A percentile compares a stretch with the other conserved stretches of the same genome.
These are phyloP conservation scores for Sinotaia quadrata DNA, from an alignment of 2,888 invertebrate genomes.

Conservation along the genomic window DNA sequence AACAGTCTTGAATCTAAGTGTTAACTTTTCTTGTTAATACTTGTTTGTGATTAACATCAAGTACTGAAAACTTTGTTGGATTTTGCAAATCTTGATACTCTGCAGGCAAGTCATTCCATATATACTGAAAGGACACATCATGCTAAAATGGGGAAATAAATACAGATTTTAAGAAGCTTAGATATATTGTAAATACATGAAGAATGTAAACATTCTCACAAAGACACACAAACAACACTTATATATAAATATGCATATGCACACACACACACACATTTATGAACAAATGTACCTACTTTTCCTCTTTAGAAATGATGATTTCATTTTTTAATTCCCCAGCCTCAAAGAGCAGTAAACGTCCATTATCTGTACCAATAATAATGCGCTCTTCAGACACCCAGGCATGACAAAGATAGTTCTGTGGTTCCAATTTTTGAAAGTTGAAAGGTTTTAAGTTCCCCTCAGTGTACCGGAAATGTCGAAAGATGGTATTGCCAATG, in stretches of 20 bases:
- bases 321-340: slow-evolving; percentile 82
- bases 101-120: too few relatives aligned
- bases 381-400: slow-evolving; percentile 89
- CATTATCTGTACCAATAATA: slow-evolving; percentile 85
- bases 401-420: slow-evolving; percentile 82
- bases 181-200: not conserved
- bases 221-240: not conserved
- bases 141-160: not conserved
- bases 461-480: slow-evolving; percentile 84
- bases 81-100: not conserved
- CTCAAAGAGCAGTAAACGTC: slow-evolving; percentile 85
- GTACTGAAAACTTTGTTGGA: too few relatives aligned
- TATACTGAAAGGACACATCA: too few relatives aligned
- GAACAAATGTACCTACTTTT: slow-evolving; percentile 43
- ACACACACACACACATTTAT: not conserved
- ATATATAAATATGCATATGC: not conserved
- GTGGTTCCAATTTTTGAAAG: slow-evolving; percentile 85
- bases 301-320: slow-evolving; percentile 59
- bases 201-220: not conserved
- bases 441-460: slow-evolving; percentile 87
- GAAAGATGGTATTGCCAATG: slow-evolving; percentile 79
- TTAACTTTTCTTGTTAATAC: too few relatives aligned
- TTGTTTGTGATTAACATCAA: too few relatives aligned
- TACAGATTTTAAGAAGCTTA: not conserved
- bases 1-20: too few relatives aligned